A percentile compares a stretch with the other conserved stretches of the same genome.
Evolutionary conservation across 2,888 invertebrate genomes (phyloP).

Genomic region (Orthosia incerta): DNA sequence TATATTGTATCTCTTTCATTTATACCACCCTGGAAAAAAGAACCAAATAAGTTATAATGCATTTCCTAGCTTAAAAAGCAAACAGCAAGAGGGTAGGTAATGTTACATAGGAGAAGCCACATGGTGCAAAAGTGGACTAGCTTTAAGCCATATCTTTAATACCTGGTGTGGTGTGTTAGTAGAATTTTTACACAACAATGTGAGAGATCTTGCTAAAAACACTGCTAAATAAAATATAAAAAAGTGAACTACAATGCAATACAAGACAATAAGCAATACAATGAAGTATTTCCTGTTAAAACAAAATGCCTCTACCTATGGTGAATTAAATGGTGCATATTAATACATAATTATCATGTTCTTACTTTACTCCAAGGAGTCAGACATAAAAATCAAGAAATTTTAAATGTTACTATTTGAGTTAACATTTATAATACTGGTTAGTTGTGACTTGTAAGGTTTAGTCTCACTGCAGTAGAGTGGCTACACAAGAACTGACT

Average conservation of each 20-base stretch:
- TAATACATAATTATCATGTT: not conserved
- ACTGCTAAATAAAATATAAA: not conserved
- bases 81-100: constrained; percentile 41
- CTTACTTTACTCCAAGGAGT: constrained; percentile 2
- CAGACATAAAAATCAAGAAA: constrained; percentile 23
- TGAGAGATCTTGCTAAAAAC: not conserved
- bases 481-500: too few relatives aligned
- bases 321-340: not conserved
- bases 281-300: not conserved
- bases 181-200: not conserved
- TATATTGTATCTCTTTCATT: constrained; percentile 74
- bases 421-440: not conserved
- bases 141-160: not conserved
- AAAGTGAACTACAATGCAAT: not conserved
- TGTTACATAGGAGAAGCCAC: constrained; percentile 40
- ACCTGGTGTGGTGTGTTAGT: not conserved
- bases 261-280: not conserved
- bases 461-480: too few relatives aligned
- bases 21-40: constrained; percentile 87
- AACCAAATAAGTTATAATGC: constrained; percentile 65
- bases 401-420: not conserved
- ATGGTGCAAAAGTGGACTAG: constrained; percentile 13
- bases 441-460: too few relatives aligned
- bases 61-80: constrained; percentile 51
- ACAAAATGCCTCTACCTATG: not conserved